phyloP scores from a whole-genome alignment of 2,888 invertebrate species.

The Coecobrya sp. region DNA sequence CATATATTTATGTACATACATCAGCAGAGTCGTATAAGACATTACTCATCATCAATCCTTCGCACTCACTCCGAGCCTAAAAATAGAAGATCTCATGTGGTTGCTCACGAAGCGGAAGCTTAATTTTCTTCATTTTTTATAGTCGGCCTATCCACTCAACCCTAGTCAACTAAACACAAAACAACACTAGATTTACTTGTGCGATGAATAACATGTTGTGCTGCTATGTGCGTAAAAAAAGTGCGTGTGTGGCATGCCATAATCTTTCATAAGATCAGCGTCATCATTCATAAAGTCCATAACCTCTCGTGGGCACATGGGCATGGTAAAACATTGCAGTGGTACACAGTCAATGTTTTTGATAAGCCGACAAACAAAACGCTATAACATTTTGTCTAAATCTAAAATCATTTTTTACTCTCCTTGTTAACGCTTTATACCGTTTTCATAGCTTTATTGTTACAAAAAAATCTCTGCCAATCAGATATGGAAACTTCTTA shows the following conservation, averaged over 20 bases:
- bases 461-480: background rate
- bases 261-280: slow-evolving; percentile 43
- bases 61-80: slow-evolving; percentile 51
- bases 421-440: background rate
- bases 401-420: background rate
- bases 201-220: slow-evolving; percentile 41
- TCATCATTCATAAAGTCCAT: slow-evolving; percentile 50
- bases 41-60: slow-evolving; percentile 52
- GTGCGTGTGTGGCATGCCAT: slow-evolving; percentile 57
- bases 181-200: background rate
- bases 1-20: too few species aligned
- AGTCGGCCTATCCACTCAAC: slow-evolving; percentile 17
- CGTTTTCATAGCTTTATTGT: background rate
- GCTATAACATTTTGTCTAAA: background rate
- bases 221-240: slow-evolving; percentile 55
- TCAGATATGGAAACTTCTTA: background rate
- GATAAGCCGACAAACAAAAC: background rate
- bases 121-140: slow-evolving; percentile 40
- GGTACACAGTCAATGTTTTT: background rate
- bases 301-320: background rate
- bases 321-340: background rate
- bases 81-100: slow-evolving; percentile 68
- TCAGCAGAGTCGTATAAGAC: slow-evolving; percentile 27
- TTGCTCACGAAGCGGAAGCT: slow-evolving; percentile 69
- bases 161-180: slow-evolving; percentile 35